Base-by-base conservation (phyloP, 1,140 invertebrate species). In the Drosophila sturtevanti region DNA sequence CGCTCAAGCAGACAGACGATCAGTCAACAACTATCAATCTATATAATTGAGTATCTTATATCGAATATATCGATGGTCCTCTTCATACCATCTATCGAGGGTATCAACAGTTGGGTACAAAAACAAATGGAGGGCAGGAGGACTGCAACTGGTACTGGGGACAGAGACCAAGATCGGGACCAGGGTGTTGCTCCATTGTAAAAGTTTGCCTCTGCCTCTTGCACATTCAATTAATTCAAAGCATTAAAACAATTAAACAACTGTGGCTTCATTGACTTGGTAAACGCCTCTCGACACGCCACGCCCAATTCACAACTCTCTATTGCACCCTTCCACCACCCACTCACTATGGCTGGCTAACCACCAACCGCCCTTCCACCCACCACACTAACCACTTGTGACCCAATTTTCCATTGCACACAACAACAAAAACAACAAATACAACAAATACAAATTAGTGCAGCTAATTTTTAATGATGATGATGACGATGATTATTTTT, bases 401-500 rank as follows among this genome's bases (percentile, higher is more conserved):
- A 87, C 82, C 84, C 76, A 87, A 87, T 89, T 89, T 89, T 79
- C 41, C 41, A 48, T 48, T 48, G 41, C 41, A 48, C 41, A 48
- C 16, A 48, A 48, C 41, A 11, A 48, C 41, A 48, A 48, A 82
- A 66, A 82, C 68, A 82, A 87, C 41, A 48, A 48, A 82, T 68
- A n/a, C n/a, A n/a, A n/a, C 41, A 48, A 48, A 82, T 68, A 82
- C 68, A 82, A 87, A 87, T 87, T 87, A 87, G 82, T 87, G 79
- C 75, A 82, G 82, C 84, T 87, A 87, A 87, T 87, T 89, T 87
- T 82, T 87, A 87, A 87, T 87, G 82, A 82, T 87, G 82, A 76
- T 72, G 37, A 38, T 48, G 16, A 18, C 11, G 41, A 48, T 48
- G 41, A 21, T 78, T 68, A 61, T 67, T 75, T 79, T 84, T 79